Evolutionary conservation across 2,888 invertebrate species (phyloP).

Genomic region (Dynastes maya): DNA sequence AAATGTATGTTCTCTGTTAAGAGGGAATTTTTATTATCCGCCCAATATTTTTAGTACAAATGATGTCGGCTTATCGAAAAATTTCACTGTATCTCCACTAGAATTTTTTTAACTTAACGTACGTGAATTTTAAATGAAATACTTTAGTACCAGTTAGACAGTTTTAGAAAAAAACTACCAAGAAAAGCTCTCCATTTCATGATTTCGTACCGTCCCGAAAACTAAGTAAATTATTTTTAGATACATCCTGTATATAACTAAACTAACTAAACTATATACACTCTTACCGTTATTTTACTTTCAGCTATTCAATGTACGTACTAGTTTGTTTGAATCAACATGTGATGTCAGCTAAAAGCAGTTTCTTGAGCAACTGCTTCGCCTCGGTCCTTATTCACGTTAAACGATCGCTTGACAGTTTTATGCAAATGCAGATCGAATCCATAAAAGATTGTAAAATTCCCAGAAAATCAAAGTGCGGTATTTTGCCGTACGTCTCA

Average conservation of each 20-base stretch:
- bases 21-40: too few species aligned
- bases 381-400: slow-evolving; percentile 90
- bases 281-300: slow-evolving; percentile 47
- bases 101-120: too few species aligned
- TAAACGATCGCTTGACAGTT: slow-evolving; percentile 92
- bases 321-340: slow-evolving; percentile 93
- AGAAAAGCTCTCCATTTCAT: too few species aligned
- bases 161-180: too few species aligned
- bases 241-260: background rate
- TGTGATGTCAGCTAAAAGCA: slow-evolving; percentile 91
- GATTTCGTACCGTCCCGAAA: too few species aligned
- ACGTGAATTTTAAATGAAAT: too few species aligned
- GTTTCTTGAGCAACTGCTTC: slow-evolving; percentile 90
- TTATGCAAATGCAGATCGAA: slow-evolving; percentile 88
- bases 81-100: too few species aligned
- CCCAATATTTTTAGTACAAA: too few species aligned
- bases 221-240: too few species aligned
- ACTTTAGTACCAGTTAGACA: too few species aligned
- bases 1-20: too few species aligned
- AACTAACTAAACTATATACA: background rate
- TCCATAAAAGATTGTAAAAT: slow-evolving; percentile 86
- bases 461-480: slow-evolving; percentile 86
- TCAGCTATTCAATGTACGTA: slow-evolving; percentile 94
- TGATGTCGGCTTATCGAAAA: too few species aligned
- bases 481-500: slow-evolving; percentile 89